Percentiles rank a stretch among this genome's conserved stretches.
phyloP scores from a whole-genome alignment of 2,113 vertebrate species.

The Bucco capensis region DNA sequence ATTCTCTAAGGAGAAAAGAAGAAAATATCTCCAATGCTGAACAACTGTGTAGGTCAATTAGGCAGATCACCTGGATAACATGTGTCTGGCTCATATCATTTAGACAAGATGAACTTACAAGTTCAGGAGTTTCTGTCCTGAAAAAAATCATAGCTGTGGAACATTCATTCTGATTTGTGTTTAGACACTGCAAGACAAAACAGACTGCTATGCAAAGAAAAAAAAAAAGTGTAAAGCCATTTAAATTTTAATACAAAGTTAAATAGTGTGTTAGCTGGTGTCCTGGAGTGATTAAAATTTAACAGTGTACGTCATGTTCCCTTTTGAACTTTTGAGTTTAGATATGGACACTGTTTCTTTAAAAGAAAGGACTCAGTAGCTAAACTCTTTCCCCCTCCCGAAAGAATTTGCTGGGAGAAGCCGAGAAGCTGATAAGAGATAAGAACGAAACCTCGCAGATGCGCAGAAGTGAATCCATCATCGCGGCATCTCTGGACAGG shows the following conservation, averaged over 20 bases:
- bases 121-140: background rate
- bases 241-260: background rate
- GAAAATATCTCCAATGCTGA: background rate
- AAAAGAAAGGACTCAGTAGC: too few relatives aligned
- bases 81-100: rapidly evolving
- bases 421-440: too few relatives aligned
- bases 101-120: background rate
- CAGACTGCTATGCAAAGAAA: background rate
- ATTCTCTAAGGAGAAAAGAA: background rate
- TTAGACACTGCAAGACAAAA: background rate
- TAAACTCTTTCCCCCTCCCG: too few relatives aligned
- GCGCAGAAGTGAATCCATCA: too few relatives aligned
- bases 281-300: too few relatives aligned
- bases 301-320: too few relatives aligned
- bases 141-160: background rate
- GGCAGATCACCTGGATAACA: background rate
- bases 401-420: too few relatives aligned
- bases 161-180: background rate
- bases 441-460: too few relatives aligned
- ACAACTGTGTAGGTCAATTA: rapidly evolving
- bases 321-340: too few relatives aligned
- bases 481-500: too few relatives aligned
- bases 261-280: background rate
- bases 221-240: background rate
- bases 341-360: too few relatives aligned